phyloP scores from a whole-genome alignment of 2,888 invertebrate species.

The Lomographa bimaculata region DNA sequence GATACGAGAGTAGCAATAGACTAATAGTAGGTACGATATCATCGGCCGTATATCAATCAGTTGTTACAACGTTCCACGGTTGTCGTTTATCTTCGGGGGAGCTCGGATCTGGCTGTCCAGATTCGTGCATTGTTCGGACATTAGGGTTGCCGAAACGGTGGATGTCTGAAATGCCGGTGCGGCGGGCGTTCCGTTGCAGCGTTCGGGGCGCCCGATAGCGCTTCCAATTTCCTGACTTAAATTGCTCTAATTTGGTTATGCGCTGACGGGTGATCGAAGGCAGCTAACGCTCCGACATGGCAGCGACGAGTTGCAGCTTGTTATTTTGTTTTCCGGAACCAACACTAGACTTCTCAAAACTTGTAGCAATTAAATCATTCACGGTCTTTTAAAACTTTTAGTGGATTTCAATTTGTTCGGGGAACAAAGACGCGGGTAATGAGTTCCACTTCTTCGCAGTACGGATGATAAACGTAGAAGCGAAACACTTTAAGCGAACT shows the following conservation, averaged over 20 bases:
- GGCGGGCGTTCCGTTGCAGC: slow-evolving; percentile 65
- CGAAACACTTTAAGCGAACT: too few relatives aligned
- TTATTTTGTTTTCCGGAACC: slow-evolving; percentile 42
- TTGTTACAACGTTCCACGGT: slow-evolving; percentile 77
- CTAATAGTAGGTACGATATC: slow-evolving; percentile 57
- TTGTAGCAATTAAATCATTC: slow-evolving; percentile 7
- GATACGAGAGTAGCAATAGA: slow-evolving; percentile 54
- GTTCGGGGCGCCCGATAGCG: slow-evolving; percentile 69
- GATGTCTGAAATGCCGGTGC: slow-evolving; percentile 78
- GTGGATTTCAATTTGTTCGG: too few relatives aligned
- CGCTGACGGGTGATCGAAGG: slow-evolving; percentile 76
- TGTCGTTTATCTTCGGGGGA: slow-evolving; percentile 80
- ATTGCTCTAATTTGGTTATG: slow-evolving; percentile 83
- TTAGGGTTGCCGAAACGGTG: slow-evolving; percentile 70
- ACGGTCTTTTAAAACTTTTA: too few relatives aligned
- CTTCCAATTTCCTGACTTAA: slow-evolving; percentile 83
- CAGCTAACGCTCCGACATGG: slow-evolving; percentile 53
- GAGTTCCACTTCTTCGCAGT: too few relatives aligned
- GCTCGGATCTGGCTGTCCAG: slow-evolving; percentile 78
- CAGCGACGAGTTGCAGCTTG: slow-evolving; percentile 54
- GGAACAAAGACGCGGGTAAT: too few relatives aligned
- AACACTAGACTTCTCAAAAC: slow-evolving; percentile 26
- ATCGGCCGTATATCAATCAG: slow-evolving; percentile 81
- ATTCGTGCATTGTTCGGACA: slow-evolving; percentile 81
- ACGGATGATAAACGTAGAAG: too few relatives aligned